Evolutionary conservation across 2,888 invertebrate species (phyloP), one percentile per base, ranked within the genome.

Genomic region (Nesidiocoris tenuis): DNA sequence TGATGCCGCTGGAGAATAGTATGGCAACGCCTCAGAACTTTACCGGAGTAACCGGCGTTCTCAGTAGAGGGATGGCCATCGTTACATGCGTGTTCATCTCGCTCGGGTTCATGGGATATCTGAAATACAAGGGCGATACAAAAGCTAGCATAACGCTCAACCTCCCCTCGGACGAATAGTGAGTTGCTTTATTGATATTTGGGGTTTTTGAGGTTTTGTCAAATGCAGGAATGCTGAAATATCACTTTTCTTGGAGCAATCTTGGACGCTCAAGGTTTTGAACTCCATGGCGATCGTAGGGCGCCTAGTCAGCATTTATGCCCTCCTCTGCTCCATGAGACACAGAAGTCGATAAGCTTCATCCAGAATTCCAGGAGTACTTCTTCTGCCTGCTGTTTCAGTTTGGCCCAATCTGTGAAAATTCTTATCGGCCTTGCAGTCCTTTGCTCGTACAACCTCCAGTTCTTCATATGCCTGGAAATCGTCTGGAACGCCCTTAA

Each of bases 391-490:
- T n/a, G n/a, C n/a, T n/a, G n/a, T 88, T 87, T 67, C 85, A 94
- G 94, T 81, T 86, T 91, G 21, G 95, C 95, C 17, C 92, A 95
- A 86, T 85, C 90, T 59, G 96, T 96, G 12, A 91, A 94, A 84
- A 85, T 96, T 76, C 86, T 98, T 82, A 95, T 98, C 82, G 93
- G 91, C 1, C 83, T 95, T 63, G 95, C 96, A 7, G 95, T 99
- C 0, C 96, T 93, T 84, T 92, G 96, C 84, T 95, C 97, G 0
- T 98, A 96, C 83, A 96, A 95, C 3, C 89, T 99, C 18, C 98
- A 98, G 85, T 96, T 98, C 85, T 98, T 93, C 85, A 98, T 99
- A 17, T 96, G 97, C 83, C 87, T 97, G 76, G 94, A 94, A 82
- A 95, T 98, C 80, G 90, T 91, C 78, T 96, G 96, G 95, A 92